Evolutionary conservation across 2,113 vertebrate species (phyloP).

Genomic region (Henicopernis longicauda): DNA sequence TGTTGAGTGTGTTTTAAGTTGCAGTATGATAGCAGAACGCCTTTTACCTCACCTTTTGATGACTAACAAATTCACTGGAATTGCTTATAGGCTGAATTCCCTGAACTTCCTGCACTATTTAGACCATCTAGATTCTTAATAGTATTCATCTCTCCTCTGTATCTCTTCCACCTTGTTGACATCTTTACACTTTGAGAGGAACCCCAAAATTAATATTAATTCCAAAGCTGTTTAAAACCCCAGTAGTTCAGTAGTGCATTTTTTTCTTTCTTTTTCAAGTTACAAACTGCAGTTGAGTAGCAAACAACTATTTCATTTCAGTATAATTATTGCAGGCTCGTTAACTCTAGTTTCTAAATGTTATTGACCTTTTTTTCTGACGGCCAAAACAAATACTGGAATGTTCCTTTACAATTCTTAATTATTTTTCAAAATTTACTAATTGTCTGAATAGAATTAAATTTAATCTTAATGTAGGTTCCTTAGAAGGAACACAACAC

Average conservation of each 20-base stretch:
- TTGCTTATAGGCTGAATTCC: background rate
- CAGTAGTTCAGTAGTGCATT: background rate
- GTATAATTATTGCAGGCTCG: background rate
- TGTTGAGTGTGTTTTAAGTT: background rate
- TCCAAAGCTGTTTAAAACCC: background rate
- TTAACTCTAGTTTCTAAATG: background rate
- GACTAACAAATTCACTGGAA: background rate
- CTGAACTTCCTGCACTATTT: background rate
- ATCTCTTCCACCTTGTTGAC: background rate
- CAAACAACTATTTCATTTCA: background rate
- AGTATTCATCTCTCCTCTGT: background rate
- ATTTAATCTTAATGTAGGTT: background rate
- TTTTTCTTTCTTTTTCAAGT: background rate
- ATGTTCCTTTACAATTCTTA: background rate
- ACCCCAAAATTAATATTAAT: background rate
- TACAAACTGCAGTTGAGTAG: background rate
- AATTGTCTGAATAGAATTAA: background rate
- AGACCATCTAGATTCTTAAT: background rate
- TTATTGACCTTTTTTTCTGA: background rate
- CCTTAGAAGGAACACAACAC: background rate
- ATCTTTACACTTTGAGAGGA: background rate
- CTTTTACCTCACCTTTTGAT: background rate
- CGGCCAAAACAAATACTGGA: background rate
- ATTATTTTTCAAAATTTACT: background rate
- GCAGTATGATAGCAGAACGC: background rate